These are phyloP conservation scores for Caenorhabditis virilis DNA, from an alignment of 2,888 invertebrate species.

Conservation along the genomic window DNA sequence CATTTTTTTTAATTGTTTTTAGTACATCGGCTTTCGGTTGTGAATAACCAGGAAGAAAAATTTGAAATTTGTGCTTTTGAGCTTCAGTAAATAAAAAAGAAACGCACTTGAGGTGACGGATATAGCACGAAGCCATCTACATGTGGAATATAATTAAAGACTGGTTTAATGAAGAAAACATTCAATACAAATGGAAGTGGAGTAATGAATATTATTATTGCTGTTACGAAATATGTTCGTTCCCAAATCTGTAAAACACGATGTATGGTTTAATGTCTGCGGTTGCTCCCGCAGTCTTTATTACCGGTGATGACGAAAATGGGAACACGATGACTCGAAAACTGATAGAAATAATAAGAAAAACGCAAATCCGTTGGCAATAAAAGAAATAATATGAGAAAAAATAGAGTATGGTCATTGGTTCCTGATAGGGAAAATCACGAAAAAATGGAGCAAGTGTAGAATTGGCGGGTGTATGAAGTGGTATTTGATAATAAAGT, in stretches of 20 bases:
- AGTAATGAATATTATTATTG: not conserved
- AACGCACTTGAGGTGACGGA: not conserved
- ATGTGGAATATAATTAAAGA: not conserved
- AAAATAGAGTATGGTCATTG: not conserved
- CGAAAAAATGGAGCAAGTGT: not conserved
- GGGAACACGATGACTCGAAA: constrained; percentile 9
- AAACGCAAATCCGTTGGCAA: constrained; percentile 5
- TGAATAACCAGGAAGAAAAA: not conserved
- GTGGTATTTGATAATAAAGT: constrained; percentile 4
- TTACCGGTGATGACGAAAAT: constrained; percentile 7
- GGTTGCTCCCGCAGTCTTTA: no score
- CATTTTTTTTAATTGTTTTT: not conserved
- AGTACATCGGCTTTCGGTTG: not conserved
- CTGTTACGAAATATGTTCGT: not conserved
- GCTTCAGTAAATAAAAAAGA: not conserved
- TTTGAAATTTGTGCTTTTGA: not conserved
- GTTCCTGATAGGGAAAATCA: not conserved
- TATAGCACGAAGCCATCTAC: constrained; percentile 1
- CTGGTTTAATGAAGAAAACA: not conserved
- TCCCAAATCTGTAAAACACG: constrained; percentile 4
- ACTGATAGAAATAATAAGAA: constrained; percentile 4
- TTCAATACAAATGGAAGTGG: constrained; percentile 5
- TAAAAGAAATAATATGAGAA: constrained; percentile 2
- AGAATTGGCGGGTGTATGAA: constrained; percentile 1
- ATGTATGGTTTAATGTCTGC: not conserved